These are phyloP conservation scores for Naso thynnoides DNA, from an alignment of 2,797 vertebrate genomes.

Conservation along the genomic window DNA sequence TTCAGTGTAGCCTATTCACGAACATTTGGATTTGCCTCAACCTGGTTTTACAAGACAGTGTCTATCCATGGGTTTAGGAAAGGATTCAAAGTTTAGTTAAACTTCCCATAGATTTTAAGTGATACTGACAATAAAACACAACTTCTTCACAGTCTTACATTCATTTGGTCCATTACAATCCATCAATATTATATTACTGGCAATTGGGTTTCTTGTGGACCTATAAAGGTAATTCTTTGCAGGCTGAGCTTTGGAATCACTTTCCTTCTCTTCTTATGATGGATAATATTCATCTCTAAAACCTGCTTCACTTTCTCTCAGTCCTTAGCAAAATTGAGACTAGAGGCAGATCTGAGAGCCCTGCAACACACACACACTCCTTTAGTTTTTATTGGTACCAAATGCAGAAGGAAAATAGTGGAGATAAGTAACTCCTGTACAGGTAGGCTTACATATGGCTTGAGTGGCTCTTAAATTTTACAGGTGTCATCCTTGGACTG, in stretches of 20 bases:
- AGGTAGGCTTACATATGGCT: background rate
- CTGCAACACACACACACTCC: background rate
- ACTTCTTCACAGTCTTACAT: background rate
- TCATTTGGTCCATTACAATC: background rate
- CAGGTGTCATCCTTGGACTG: background rate
- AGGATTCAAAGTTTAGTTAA: background rate
- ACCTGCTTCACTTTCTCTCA: background rate
- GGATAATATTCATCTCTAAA: no score
- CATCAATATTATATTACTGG: no score
- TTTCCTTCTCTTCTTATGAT: no score
- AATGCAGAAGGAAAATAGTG: background rate
- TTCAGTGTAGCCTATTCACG: background rate
- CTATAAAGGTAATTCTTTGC: background rate
- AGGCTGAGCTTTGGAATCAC: background rate
- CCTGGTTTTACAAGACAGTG: background rate
- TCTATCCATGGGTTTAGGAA: background rate
- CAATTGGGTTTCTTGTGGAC: background rate
- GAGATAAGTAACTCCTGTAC: background rate
- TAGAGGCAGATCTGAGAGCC: background rate
- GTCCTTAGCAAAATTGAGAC: background rate
- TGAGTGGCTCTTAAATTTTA: no score
- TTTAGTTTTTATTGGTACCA: background rate
- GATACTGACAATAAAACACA: background rate
- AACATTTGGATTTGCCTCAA: constrained; percentile 1
- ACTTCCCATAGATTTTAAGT: background rate